Percentiles rank a stretch among this genome's conserved stretches.
Conservation (phyloP, 2,797 vertebrate species). For the Urocyon cinereoargenteus region DNA sequence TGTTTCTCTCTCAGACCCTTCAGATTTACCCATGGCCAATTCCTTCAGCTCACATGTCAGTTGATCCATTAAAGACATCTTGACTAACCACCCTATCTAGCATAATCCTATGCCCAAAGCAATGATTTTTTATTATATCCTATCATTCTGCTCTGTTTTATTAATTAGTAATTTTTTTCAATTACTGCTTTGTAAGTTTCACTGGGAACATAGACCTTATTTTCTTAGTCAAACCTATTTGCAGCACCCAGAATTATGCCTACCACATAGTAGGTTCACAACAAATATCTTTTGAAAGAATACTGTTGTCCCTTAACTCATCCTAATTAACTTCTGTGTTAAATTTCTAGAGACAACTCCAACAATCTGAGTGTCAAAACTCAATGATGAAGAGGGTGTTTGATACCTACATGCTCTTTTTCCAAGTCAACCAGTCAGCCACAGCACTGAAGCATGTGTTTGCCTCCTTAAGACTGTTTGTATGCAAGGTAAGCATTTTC, state of each 20-base stretch:
- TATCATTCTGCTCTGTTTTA: neutral
- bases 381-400: slow-evolving; percentile 98
- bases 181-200: neutral
- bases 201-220: neutral
- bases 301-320: slow-evolving; percentile 10
- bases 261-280: neutral
- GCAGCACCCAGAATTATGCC: neutral
- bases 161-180: neutral
- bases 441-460: slow-evolving; percentile 95
- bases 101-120: neutral
- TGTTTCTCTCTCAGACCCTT: neutral
- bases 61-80: neutral
- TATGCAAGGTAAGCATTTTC: slow-evolving; percentile 93
- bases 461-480: slow-evolving; percentile 95
- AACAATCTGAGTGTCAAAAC: slow-evolving; percentile 96
- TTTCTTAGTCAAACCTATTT: neutral
- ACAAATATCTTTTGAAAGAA: neutral
- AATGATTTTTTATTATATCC: neutral
- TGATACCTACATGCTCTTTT: slow-evolving; percentile 97
- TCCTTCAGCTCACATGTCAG: neutral
- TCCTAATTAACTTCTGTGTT: slow-evolving; percentile 69
- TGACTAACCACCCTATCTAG: neutral
- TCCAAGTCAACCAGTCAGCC: slow-evolving; percentile 98
- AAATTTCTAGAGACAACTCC: slow-evolving; percentile 93
- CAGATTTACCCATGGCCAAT: neutral